A percentile compares a stretch with the other conserved stretches of the same genome.
Evolutionary conservation across 2,113 vertebrate genomes (phyloP).

Genomic region (Pedetes capensis): DNA sequence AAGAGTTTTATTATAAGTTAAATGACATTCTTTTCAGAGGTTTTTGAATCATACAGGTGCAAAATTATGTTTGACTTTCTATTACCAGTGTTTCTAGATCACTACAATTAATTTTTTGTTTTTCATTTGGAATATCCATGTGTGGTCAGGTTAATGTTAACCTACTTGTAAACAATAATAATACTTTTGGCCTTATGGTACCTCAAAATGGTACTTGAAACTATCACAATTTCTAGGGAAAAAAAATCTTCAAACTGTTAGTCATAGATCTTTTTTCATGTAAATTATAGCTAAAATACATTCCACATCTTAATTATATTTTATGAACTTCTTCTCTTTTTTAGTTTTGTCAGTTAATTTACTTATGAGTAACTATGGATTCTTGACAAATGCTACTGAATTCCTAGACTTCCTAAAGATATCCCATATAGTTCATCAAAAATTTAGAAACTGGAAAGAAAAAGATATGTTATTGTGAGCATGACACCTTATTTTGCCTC

Average conservation of each 20-base stretch:
- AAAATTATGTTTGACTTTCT: background rate
- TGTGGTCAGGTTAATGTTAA: background rate
- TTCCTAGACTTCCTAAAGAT: background rate
- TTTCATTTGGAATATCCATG: background rate
- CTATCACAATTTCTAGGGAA: background rate
- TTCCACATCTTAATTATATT: background rate
- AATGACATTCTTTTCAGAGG: background rate
- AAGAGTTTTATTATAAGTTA: slow-evolving; percentile 62
- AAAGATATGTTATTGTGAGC: background rate
- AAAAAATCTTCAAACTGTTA: slow-evolving; percentile 5
- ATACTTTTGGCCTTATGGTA: background rate
- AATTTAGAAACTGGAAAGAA: background rate
- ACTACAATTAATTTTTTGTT: background rate
- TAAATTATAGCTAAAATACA: background rate
- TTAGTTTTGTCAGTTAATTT: background rate
- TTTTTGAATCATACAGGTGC: background rate
- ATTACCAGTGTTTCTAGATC: background rate
- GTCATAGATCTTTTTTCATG: background rate
- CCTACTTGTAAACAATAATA: background rate
- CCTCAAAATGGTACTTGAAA: slow-evolving; percentile 15
- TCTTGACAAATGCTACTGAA: background rate
- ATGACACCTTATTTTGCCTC: background rate
- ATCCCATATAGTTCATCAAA: background rate
- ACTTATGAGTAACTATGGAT: slow-evolving; percentile 5
- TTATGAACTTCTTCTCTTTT: slow-evolving; percentile 7